A percentile compares a stretch with the other conserved stretches of the same genome.
phyloP scores from a whole-genome alignment of 2,113 vertebrate genomes.

The Catharus fuscescens region DNA sequence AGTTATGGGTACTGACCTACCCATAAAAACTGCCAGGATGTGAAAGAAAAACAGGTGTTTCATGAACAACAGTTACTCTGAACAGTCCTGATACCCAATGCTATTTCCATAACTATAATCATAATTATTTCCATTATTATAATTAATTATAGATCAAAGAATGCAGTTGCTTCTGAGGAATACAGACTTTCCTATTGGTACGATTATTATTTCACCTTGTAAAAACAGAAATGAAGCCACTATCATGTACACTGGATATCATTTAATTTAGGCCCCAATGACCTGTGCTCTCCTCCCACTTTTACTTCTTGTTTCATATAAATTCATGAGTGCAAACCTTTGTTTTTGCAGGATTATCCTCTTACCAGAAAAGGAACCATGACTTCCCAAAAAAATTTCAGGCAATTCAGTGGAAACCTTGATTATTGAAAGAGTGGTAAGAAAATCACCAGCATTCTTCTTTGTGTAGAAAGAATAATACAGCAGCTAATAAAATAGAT shows the following conservation, averaged over 20 bases:
- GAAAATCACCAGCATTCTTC: not conserved
- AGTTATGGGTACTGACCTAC: not conserved
- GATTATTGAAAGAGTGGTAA: not conserved
- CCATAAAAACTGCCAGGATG: not conserved
- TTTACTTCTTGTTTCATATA: not conserved
- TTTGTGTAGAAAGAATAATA: not conserved
- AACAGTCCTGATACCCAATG: not conserved
- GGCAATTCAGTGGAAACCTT: not conserved
- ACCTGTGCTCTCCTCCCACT: not conserved
- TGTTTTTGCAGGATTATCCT: not conserved
- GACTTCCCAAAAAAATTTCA: not conserved
- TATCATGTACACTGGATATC: accelerated
- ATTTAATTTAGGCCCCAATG: not conserved
- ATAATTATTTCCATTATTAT: too few species aligned
- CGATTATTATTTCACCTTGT: not conserved
- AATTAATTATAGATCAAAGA: not conserved
- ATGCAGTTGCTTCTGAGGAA: not conserved
- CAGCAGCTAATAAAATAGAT: not conserved
- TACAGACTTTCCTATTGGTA: not conserved
- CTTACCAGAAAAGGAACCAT: not conserved
- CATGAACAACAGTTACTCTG: not conserved
- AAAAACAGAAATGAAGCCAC: not conserved
- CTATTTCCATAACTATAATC: not conserved
- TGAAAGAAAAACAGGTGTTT: not conserved
- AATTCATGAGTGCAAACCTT: not conserved